A percentile compares a stretch with the other conserved stretches of the same genome.
These are phyloP conservation scores for Emydocephalus ijimae DNA, from an alignment of 2,113 vertebrate genomes.

Conservation along the genomic window DNA sequence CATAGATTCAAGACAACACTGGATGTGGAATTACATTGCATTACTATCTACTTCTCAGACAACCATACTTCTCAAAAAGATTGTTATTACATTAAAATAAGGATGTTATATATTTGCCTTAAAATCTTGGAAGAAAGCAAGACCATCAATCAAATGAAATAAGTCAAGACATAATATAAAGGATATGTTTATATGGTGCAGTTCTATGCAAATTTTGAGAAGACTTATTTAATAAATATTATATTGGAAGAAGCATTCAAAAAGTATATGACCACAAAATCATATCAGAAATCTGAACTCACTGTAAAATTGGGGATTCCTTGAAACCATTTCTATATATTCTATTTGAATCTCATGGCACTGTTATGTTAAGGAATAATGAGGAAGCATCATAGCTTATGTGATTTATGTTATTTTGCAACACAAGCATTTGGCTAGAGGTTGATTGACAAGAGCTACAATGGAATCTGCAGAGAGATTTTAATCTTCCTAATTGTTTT, in stretches of 20 bases:
- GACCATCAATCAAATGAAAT: not conserved
- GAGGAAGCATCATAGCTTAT: constrained; percentile 15
- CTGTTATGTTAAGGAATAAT: not conserved
- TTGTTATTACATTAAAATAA: not conserved
- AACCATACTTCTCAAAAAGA: not conserved
- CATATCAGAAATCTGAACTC: not conserved
- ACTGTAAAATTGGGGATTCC: not conserved
- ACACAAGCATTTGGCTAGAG: constrained; percentile 25
- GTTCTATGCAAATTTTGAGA: not conserved
- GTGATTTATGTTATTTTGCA: constrained; percentile 42
- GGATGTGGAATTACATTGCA: not conserved
- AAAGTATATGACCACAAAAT: not conserved
- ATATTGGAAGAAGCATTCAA: not conserved
- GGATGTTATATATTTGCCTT: not conserved
- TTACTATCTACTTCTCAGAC: not conserved
- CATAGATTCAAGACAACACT: not conserved
- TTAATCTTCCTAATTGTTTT: constrained; percentile 38
- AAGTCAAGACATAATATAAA: not conserved
- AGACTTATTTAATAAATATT: not conserved
- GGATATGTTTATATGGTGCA: not conserved
- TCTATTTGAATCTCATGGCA: constrained; percentile 18
- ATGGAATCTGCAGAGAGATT: constrained; percentile 42
- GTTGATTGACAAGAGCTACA: constrained; percentile 36
- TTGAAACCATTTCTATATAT: constrained; percentile 12
- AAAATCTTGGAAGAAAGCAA: not conserved